phyloP scores from a whole-genome alignment of 2,888 invertebrate genomes.

The Hipparchia semele region DNA sequence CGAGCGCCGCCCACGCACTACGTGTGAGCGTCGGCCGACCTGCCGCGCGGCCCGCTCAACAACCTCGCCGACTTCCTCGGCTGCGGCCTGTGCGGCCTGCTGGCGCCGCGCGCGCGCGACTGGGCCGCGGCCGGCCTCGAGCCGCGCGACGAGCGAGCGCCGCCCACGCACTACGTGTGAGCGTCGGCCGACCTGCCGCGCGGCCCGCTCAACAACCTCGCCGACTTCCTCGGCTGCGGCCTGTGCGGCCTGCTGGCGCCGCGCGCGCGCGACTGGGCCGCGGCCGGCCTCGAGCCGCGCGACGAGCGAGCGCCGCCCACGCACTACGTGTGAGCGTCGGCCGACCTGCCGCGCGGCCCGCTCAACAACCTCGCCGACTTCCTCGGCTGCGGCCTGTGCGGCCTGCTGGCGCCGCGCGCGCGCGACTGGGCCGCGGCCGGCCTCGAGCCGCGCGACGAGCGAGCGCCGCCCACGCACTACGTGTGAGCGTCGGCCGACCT shows the following conservation, averaged over 20 bases:
- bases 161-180: conserved; percentile 32
- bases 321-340: conserved; percentile 3
- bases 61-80: conserved; percentile 94
- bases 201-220: conserved; percentile 86
- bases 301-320: background rate
- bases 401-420: too few relatives aligned
- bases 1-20: conserved; percentile 28
- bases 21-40: conserved; percentile 83
- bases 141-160: conserved; percentile 41
- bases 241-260: too few relatives aligned
- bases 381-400: too few relatives aligned
- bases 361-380: too few relatives aligned
- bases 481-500: conserved; percentile 79
- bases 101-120: conserved; percentile 88
- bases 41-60: conserved; percentile 87
- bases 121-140: conserved; percentile 76
- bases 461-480: background rate
- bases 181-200: conserved; percentile 87
- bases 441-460: too few relatives aligned
- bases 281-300: too few relatives aligned
- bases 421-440: too few relatives aligned
- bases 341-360: conserved; percentile 92
- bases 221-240: too few relatives aligned
- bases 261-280: too few relatives aligned
- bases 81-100: conserved; percentile 89